These are phyloP conservation scores for Ailurus styani DNA, from an alignment of 2,113 vertebrate genomes.

Conservation along the genomic window DNA sequence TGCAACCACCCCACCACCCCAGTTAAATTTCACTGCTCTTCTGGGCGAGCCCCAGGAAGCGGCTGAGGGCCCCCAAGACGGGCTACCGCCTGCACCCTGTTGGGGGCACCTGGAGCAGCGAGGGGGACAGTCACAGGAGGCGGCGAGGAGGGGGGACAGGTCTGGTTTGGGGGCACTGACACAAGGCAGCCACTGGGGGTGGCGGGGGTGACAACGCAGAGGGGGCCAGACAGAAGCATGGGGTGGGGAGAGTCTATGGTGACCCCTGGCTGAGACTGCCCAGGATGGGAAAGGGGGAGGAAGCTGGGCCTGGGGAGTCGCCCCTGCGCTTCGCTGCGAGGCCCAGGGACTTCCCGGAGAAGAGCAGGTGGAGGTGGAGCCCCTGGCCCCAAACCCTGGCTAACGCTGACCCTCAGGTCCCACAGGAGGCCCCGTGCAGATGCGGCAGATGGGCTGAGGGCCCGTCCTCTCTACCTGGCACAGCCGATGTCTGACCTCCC, in stretches of 20 bases:
- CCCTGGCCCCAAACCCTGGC: not conserved
- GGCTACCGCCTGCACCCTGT: not conserved
- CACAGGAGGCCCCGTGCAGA: no score
- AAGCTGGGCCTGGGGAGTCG: not conserved
- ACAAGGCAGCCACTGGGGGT: no score
- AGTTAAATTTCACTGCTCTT: not conserved
- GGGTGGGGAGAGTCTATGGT: not conserved
- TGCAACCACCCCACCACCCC: not conserved
- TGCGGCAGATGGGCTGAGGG: fast-evolving
- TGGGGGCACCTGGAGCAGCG: not conserved
- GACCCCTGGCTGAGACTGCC: not conserved
- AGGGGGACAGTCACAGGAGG: not conserved
- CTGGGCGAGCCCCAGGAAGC: not conserved
- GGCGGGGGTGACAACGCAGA: fast-evolving
- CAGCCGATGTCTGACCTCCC: not conserved
- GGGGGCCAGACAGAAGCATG: no score
- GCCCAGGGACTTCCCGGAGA: not conserved
- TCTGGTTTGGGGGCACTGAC: no score
- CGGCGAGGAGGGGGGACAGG: no score
- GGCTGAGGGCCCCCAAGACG: not conserved
- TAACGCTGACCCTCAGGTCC: not conserved
- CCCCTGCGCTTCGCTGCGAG: not conserved
- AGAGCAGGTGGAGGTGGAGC: not conserved
- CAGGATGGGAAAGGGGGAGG: not conserved
- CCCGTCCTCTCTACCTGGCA: not conserved